These are phyloP conservation scores for Candoia aspera DNA, from an alignment of 2,113 vertebrate species.

Conservation along the genomic window DNA sequence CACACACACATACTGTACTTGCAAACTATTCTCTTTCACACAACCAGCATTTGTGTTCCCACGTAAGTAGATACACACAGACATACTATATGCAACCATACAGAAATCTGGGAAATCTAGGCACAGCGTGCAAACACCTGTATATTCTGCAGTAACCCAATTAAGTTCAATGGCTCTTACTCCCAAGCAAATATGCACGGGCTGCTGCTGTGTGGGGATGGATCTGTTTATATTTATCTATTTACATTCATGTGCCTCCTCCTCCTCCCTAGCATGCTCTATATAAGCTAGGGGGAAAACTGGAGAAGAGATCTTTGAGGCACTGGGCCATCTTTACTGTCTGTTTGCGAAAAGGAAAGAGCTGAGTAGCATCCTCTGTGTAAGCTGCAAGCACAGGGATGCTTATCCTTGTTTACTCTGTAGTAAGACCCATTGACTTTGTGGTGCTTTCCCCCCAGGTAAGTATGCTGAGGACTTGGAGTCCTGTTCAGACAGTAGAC, in stretches of 20 bases:
- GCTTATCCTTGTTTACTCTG: background rate
- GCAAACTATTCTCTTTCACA: background rate
- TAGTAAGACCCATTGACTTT: background rate
- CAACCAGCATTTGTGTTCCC: background rate
- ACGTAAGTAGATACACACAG: background rate
- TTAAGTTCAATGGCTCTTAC: background rate
- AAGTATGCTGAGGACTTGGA: background rate
- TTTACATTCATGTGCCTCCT: background rate
- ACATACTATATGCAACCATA: background rate
- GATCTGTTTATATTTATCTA: background rate
- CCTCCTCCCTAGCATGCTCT: background rate
- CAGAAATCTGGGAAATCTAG: background rate
- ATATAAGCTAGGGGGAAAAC: background rate
- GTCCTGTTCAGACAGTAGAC: background rate
- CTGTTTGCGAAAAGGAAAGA: background rate
- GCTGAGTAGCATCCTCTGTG: background rate
- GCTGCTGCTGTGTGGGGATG: background rate
- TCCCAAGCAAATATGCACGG: background rate
- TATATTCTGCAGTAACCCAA: background rate
- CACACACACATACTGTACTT: background rate
- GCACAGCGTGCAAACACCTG: background rate
- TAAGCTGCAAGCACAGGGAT: background rate
- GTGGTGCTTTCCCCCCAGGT: background rate
- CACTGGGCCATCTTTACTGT: background rate
- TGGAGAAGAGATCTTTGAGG: background rate